Conservation (phyloP, 2,888 invertebrate species). For the Tetheella fluctuosa region DNA sequence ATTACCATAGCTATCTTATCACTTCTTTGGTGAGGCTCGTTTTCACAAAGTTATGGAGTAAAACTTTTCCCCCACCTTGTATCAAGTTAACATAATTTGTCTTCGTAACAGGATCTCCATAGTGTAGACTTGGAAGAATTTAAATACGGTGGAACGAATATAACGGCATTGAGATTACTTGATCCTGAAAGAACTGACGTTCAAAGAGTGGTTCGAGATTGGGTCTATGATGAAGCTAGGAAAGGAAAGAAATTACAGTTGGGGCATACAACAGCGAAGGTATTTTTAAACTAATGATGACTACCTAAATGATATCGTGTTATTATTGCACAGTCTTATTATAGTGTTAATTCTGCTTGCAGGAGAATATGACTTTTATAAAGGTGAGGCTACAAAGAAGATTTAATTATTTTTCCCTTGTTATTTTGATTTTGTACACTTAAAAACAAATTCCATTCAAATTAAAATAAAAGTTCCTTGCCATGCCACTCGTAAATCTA, state of each 20-base stretch:
- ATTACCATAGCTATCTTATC: conserved; percentile 96
- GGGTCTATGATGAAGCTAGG: conserved; percentile 90
- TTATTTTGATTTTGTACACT: conserved; percentile 17
- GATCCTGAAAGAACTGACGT: conserved; percentile 93
- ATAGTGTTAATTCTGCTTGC: conserved; percentile 49
- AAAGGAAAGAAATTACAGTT: conserved; percentile 85
- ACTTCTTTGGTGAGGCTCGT: conserved; percentile 90
- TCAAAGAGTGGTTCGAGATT: conserved; percentile 90
- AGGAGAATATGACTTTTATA: conserved; percentile 89
- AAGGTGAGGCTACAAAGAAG: conserved; percentile 79
- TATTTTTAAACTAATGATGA: conserved; percentile 46
- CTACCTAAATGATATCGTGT: conserved; percentile 11
- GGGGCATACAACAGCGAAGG: conserved; percentile 83
- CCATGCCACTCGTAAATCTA: not conserved
- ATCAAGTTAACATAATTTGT: conserved; percentile 25
- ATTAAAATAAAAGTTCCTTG: not conserved
- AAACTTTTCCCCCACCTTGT: conserved; percentile 25
- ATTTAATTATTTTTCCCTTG: conserved; percentile 11
- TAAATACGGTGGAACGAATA: conserved; percentile 97
- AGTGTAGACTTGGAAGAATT: conserved; percentile 97
- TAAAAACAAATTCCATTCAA: not conserved
- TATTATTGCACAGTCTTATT: conserved; percentile 22
- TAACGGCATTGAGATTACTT: conserved; percentile 95
- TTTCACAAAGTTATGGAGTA: conserved; percentile 26
- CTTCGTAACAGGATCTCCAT: conserved; percentile 89